Percentiles rank a stretch among this genome's conserved stretches.
phyloP scores from a whole-genome alignment of 2,797 vertebrate genomes.

The Rhodeus uyekii region DNA sequence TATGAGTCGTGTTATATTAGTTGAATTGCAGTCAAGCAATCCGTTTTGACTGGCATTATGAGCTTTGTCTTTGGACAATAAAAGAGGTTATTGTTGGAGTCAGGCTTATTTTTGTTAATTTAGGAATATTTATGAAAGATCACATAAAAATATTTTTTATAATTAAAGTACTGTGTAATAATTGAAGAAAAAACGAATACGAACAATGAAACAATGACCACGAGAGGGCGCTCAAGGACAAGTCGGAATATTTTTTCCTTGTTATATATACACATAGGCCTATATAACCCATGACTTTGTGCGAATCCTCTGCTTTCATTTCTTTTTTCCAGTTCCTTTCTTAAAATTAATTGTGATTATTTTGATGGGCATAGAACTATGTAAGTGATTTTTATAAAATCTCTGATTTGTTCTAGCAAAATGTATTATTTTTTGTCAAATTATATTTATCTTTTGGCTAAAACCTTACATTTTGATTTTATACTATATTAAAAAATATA shows the following conservation, averaged over 20 bases:
- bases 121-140: not conserved
- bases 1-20: not conserved
- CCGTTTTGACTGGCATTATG: not conserved
- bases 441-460: not conserved
- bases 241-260: no score
- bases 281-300: not conserved
- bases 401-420: no score
- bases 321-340: not conserved
- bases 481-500: not conserved
- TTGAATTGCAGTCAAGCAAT: no score
- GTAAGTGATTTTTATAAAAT: no score
- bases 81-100: not conserved
- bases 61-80: not conserved
- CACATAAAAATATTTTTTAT: no score
- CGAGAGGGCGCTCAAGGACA: constrained; percentile 40
- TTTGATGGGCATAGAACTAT: no score
- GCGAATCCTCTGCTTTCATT: not conserved
- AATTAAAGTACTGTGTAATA: no score
- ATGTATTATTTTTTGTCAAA: no score
- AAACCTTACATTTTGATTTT: not conserved
- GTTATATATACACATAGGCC: no score
- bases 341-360: not conserved
- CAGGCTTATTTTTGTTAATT: not conserved
- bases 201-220: not conserved
- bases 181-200: not conserved